Evolutionary conservation across 1,140 invertebrate species (phyloP).

Genomic region (Psilanteris sp.): DNA sequence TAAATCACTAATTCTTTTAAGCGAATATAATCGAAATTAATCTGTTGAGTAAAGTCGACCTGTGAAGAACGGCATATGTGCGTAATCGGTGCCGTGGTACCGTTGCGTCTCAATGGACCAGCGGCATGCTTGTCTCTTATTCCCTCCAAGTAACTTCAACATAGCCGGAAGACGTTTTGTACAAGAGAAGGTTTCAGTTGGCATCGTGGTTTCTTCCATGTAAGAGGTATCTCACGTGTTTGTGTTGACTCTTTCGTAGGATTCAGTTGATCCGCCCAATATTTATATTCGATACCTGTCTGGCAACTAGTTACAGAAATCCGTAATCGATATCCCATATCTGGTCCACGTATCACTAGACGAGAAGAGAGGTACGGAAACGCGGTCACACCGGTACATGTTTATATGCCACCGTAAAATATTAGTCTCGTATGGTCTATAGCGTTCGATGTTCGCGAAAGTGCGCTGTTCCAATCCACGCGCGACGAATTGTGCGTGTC

Average conservation of each 20-base stretch:
- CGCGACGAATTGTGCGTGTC: conserved; percentile 41
- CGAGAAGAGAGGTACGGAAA: conserved; percentile 39
- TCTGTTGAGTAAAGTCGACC: conserved; percentile 14
- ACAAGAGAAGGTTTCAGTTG: conserved; percentile 39
- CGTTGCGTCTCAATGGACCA: conserved; percentile 76
- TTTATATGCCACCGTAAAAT: conserved; percentile 35
- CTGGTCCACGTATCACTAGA: conserved; percentile 4
- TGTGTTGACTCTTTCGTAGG: conserved; percentile 3
- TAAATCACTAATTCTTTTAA: no score
- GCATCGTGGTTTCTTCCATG: conserved; percentile 40
- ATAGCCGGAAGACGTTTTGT: conserved; percentile 31
- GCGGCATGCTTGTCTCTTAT: conserved; percentile 66
- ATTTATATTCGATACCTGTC: neutral
- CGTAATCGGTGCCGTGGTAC: conserved; percentile 77
- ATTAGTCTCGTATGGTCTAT: conserved; percentile 38
- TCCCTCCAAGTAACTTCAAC: conserved; percentile 63
- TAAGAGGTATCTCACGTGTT: conserved; percentile 21
- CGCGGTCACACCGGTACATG: conserved; percentile 45
- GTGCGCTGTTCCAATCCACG: conserved; percentile 34
- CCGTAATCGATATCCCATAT: conserved; percentile 12
- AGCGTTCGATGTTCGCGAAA: conserved; percentile 31
- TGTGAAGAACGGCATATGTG: conserved; percentile 37
- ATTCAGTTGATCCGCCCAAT: neutral
- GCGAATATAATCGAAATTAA: conserved; percentile 4
- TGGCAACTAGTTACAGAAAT: conserved; percentile 4